Percentiles rank a stretch among this genome's conserved stretches.
phyloP scores from a whole-genome alignment of 1,140 invertebrate species.

The Leucophenga varia region DNA sequence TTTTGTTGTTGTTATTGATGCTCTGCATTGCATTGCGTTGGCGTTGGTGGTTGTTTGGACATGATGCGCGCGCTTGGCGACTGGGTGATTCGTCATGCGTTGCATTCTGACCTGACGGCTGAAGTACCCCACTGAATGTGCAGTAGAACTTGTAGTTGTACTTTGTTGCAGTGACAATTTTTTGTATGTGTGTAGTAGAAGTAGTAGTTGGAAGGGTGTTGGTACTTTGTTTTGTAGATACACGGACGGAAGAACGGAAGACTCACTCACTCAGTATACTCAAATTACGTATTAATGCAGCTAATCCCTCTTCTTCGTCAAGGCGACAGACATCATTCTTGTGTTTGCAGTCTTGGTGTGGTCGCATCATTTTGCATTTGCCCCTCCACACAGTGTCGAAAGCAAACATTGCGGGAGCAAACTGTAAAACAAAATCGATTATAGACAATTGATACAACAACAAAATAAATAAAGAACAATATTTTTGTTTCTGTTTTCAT shows the following conservation, averaged over 20 bases:
- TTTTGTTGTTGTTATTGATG: constrained; percentile 14
- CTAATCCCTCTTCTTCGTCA: no score
- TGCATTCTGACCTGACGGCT: constrained; percentile 37
- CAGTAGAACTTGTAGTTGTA: constrained; percentile 19
- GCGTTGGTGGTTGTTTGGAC: constrained; percentile 23
- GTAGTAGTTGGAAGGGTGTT: constrained; percentile 30
- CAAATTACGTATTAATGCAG: background rate
- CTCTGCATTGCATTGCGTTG: no score
- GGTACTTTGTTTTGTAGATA: constrained; percentile 25
- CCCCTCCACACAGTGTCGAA: constrained; percentile 26
- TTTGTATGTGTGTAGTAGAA: constrained; percentile 23
- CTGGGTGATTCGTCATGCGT: constrained; percentile 49
- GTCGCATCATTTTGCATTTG: no score
- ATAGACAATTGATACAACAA: constrained; percentile 34
- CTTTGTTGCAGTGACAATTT: no score
- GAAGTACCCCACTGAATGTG: constrained; percentile 16
- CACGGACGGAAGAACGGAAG: constrained; percentile 46
- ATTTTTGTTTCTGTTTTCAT: constrained; percentile 10
- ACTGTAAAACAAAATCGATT: constrained; percentile 53
- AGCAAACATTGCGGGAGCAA: constrained; percentile 47
- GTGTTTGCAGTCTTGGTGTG: constrained; percentile 9
- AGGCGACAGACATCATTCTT: constrained; percentile 1
- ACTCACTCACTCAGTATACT: constrained; percentile 41
- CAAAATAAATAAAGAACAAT: no score
- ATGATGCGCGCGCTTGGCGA: constrained; percentile 21